phyloP scores from a whole-genome alignment of 2,797 vertebrate species.

The Todus mexicanus region DNA sequence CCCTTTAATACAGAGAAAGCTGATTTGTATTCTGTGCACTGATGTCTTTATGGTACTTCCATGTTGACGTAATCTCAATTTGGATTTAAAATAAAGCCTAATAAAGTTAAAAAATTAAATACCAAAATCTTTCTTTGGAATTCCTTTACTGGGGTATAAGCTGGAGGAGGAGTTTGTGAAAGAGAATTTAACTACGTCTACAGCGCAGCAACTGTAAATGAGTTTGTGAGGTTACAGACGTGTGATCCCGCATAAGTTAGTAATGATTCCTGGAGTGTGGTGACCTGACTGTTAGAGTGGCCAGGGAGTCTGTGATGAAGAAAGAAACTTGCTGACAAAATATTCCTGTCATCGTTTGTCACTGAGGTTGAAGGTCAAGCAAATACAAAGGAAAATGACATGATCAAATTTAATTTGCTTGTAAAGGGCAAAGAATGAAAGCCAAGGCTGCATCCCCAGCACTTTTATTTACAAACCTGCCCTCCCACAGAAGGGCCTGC shows the following conservation, averaged over 20 bases:
- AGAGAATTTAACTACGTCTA: neutral
- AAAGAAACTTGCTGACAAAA: neutral
- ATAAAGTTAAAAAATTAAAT: neutral
- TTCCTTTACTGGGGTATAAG: neutral
- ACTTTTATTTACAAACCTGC: neutral
- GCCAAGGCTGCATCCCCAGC: neutral
- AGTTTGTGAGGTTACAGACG: neutral
- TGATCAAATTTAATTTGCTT: neutral
- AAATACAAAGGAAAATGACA: neutral
- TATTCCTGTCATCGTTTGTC: neutral
- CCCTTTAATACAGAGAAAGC: neutral
- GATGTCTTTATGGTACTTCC: neutral
- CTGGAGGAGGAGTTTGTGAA: neutral
- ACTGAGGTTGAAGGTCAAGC: neutral
- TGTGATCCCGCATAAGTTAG: neutral
- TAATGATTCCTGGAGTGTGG: fast-evolving
- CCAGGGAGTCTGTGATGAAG: neutral
- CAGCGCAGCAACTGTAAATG: neutral
- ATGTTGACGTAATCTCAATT: neutral
- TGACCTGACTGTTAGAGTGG: neutral
- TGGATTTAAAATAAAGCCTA: slow-evolving; percentile 27
- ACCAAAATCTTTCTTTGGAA: neutral
- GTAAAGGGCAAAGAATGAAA: neutral
- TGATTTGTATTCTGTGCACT: neutral
- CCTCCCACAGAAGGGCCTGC: neutral